Evolutionary conservation across 2,797 vertebrate genomes (phyloP).

Genomic region (Manis crassicaudata): DNA sequence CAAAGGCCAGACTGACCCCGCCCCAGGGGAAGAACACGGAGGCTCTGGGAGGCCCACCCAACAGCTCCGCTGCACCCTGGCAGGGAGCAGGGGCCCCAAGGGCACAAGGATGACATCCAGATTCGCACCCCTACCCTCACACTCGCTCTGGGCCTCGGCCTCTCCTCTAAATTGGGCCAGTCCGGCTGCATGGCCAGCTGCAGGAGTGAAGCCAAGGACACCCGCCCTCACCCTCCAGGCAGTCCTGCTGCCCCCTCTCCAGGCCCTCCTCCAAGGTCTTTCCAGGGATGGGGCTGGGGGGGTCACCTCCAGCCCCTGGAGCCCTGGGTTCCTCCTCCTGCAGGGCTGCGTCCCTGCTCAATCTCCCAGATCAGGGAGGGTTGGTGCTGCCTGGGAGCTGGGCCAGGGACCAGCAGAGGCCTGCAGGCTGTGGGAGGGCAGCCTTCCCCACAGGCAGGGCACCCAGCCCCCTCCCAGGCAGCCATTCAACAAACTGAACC

Average conservation of each 20-base stretch:
- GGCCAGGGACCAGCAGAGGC: neutral
- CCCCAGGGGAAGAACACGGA: neutral
- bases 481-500: neutral
- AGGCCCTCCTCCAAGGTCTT: neutral
- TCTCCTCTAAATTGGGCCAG: neutral
- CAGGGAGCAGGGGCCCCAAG: neutral
- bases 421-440: neutral
- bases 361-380: slow-evolving; percentile 17
- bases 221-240: neutral
- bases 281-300: neutral
- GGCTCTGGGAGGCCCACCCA: neutral
- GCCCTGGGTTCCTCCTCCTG: neutral
- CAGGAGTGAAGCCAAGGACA: neutral
- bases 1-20: neutral
- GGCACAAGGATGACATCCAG: neutral
- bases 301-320: neutral
- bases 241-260: neutral
- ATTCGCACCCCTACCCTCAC: neutral
- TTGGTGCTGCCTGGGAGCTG: neutral
- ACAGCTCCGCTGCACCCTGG: neutral
- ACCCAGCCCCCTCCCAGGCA: neutral
- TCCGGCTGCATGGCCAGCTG: neutral
- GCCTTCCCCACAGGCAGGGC: neutral
- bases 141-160: neutral
- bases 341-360: neutral